A percentile compares a stretch with the other conserved stretches of the same genome.
These are phyloP conservation scores for Zonitis immaculata DNA, from an alignment of 2,888 invertebrate species.

Conservation along the genomic window DNA sequence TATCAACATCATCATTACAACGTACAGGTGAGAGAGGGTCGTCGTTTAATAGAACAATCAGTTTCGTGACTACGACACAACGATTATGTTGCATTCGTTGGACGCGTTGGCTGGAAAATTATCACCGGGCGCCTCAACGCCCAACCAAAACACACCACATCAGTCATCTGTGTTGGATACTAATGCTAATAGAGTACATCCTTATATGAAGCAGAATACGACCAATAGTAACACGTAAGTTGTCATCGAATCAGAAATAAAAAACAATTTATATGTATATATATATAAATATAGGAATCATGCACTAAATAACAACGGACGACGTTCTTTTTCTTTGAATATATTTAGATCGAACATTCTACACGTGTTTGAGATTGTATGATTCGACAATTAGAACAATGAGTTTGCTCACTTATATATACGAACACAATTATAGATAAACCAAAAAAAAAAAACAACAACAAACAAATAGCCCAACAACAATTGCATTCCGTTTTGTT, in stretches of 20 bases:
- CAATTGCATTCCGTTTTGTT: constrained; percentile 6
- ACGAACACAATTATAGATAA: too few relatives aligned
- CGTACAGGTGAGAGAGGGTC: constrained; percentile 29
- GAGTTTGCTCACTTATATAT: too few relatives aligned
- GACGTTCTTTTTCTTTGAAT: neutral
- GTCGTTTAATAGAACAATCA: constrained; percentile 13
- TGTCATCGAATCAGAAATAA: too few relatives aligned
- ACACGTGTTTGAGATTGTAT: neutral
- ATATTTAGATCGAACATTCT: neutral
- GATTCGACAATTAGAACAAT: neutral
- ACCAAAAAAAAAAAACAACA: neutral
- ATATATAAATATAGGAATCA: too few relatives aligned
- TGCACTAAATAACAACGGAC: too few relatives aligned
- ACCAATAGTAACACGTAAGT: constrained; percentile 42
- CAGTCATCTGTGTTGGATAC: constrained; percentile 56
- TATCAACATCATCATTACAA: too few relatives aligned
- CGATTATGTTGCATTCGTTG: constrained; percentile 78
- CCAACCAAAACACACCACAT: constrained; percentile 33
- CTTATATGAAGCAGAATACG: constrained; percentile 52
- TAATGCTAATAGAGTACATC: constrained; percentile 64
- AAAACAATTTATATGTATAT: too few relatives aligned
- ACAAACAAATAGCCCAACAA: constrained; percentile 8
- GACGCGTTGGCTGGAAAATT: constrained; percentile 87
- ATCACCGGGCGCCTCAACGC: constrained; percentile 66
- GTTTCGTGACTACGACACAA: constrained; percentile 35